Evolutionary conservation across 2,113 vertebrate species (phyloP).

Genomic region (Silurus glanis): DNA sequence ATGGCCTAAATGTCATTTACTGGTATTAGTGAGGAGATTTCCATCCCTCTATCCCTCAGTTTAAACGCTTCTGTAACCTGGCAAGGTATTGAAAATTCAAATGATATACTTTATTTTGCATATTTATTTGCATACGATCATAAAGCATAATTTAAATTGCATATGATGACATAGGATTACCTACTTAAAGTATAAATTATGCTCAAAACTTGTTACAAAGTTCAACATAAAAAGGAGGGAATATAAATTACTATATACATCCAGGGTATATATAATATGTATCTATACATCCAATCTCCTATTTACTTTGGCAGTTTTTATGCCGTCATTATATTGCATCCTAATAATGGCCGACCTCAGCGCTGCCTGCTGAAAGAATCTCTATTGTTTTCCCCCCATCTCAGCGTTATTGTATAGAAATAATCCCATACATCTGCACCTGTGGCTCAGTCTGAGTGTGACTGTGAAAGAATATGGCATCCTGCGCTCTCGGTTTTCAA

Average conservation of each 20-base stretch:
- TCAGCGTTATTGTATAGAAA: conserved; percentile 6
- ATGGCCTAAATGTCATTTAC: neutral
- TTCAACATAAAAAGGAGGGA: no score
- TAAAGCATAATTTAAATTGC: no score
- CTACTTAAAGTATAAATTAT: no score
- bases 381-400: neutral
- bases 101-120: neutral
- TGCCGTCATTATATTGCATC: neutral
- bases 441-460: neutral
- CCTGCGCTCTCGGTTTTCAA: neutral
- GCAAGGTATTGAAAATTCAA: neutral
- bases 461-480: conserved; percentile 21
- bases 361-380: neutral
- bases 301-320: no score
- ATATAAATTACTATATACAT: no score
- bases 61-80: neutral
- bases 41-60: neutral
- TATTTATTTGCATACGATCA: no score
- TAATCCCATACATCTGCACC: conserved; percentile 4
- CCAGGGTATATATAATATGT: no score
- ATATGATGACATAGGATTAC: no score
- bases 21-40: neutral
- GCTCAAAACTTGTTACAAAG: no score
- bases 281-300: no score
- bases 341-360: neutral